Base-by-base conservation (phyloP, 2,888 invertebrate genomes). In the Dermolepida albohirtum region DNA sequence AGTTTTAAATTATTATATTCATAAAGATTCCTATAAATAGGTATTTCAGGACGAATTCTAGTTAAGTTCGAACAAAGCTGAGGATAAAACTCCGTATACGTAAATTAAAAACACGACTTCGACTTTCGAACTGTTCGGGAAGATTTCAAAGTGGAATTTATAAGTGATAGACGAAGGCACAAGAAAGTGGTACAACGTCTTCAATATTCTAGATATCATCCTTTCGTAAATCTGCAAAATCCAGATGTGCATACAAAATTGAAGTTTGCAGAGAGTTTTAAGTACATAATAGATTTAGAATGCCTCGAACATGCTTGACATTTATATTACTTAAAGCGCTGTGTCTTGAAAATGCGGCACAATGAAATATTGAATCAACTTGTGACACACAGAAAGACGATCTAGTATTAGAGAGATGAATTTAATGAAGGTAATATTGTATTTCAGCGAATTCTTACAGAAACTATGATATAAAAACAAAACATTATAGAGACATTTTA, bases 171-270 rank as follows among this genome's bases (percentile, higher is more conserved):
- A 17, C 12, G 66, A 40, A 41, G 43, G 57, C 11, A 27, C n/a
- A 43, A 39, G 54, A 27, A 54, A 40, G 41, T 54, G 59, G 34
- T 62, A 66, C 22, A 63, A 50, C 62, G 44, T 70, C 68, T 67
- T 69, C 67, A 71, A 69, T 69, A 69, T 71, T 71, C 69, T 50
- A 44, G 71, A 57, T 67, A 71, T 71, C 67, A 67, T 67, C 67
- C 55, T 50, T 57, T 66, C 67, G 69, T 71, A 71, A 71, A 71
- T 69, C 71, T 69, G 71, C 65, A 62, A 71, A 71, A 67, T 67
- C 71, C 71, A 71, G 69, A 71, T 71, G 71, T 67, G 71, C 69
- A 69, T 69, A 69, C 67, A 57, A 69, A 69, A 69, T 69, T 64
- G 67, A 69, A 69, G 66, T 69, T 67, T 50, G 62, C 59, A 47